Evolutionary conservation across 2,113 vertebrate species (phyloP), one percentile per base, ranked within the genome.

Genomic region (Emberiza fucata): DNA sequence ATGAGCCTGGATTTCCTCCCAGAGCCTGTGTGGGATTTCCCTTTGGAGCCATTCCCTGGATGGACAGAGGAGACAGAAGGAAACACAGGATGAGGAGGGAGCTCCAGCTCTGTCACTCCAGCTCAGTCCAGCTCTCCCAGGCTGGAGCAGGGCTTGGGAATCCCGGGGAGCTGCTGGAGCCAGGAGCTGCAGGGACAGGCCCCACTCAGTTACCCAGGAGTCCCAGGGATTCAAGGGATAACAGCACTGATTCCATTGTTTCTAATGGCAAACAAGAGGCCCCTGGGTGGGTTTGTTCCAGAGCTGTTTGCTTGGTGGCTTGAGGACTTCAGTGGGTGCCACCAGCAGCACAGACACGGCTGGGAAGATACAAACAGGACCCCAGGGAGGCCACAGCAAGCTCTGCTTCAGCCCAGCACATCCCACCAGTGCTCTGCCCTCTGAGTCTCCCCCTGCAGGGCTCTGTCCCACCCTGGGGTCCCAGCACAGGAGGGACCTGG

Each of bases 1-100:
- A 99, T 98, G 93, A 99, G 98, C 71, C 98, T 98, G 19, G 98
- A 98, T 65, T 98, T 98, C 92, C 97, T 98, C 65, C 98, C 97
- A 47, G 98, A 96, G n/a, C 98, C 97, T 0, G 50, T 54, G 40
- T 97, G 96, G 3, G 95, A 97, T 18, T 98, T 98, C 35, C 96
- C 97, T 94, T 98, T 98, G 37, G 88, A 68, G 8, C 81, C 63
- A 35, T 91, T 97, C 66, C 90, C 98, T 89, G 95, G 51, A 18
- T 5, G 17, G 1, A 59, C 18, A 61, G 45, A 71, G 64, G 73
- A 79, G 69, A 50, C 45, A 92, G 45, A 82, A 64, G 44, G 59
- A 42, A 44, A 56, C 9, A 16, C 10, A 22, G 88, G 19, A 28
- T 92, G 40, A 92, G 80, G 39, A 47, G 59, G 27, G n/a, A 72